phyloP scores from a whole-genome alignment of 2,888 invertebrate genomes.

The Sympetrum striolatum region DNA sequence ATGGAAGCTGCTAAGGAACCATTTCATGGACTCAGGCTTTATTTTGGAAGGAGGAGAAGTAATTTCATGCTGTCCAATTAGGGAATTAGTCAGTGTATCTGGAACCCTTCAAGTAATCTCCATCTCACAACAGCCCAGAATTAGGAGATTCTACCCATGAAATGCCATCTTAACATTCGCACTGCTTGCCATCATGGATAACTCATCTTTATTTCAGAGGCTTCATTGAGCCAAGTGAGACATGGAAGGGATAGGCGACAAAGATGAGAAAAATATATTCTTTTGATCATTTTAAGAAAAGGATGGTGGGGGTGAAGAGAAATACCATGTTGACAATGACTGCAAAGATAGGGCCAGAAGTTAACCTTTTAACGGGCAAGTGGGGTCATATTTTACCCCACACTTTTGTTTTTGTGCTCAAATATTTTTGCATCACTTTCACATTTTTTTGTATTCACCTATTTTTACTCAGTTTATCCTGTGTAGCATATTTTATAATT shows the following conservation, averaged over 20 bases:
- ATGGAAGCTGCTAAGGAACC: constrained; percentile 51
- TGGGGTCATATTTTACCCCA: no score
- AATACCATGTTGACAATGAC: not conserved
- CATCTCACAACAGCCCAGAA: constrained; percentile 49
- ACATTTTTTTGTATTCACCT: no score
- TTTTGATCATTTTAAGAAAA: not conserved
- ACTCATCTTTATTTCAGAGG: not conserved
- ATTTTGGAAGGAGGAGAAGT: constrained; percentile 41
- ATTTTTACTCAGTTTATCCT: no score
- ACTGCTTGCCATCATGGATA: not conserved
- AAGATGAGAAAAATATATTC: not conserved
- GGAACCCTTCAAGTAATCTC: constrained; percentile 44
- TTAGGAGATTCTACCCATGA: not conserved
- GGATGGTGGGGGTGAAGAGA: not conserved
- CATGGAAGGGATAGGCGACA: not conserved
- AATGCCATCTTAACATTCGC: not conserved
- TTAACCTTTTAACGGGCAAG: no score
- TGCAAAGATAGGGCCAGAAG: not conserved
- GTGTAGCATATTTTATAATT: no score
- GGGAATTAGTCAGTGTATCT: not conserved
- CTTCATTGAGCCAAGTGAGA: not conserved
- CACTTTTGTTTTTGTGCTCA: no score
- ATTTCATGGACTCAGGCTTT: constrained; percentile 52
- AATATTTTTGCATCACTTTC: no score
- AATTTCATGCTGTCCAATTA: not conserved